Evolutionary conservation across 2,888 invertebrate species (phyloP).

Genomic region (Dermolepida albohirtum): DNA sequence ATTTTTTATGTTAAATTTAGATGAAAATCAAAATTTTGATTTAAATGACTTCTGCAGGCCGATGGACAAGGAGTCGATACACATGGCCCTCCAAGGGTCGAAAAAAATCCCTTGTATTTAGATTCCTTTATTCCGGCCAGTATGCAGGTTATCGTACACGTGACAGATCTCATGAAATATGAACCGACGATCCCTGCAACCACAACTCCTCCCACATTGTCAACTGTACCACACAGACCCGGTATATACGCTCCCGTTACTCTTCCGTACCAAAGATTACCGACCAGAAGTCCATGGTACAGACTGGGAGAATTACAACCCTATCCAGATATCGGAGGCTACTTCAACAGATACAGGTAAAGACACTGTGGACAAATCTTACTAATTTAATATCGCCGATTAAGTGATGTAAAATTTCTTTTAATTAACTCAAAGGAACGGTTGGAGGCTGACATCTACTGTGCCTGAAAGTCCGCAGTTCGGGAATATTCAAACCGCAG

Average conservation of each 20-base stretch:
- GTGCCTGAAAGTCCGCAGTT: too few species aligned
- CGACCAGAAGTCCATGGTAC: conserved; percentile 21
- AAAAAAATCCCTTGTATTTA: conserved; percentile 68
- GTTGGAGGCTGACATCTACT: conserved; percentile 4
- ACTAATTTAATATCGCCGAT: neutral
- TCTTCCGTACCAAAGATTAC: conserved; percentile 54
- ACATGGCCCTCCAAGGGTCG: conserved; percentile 57
- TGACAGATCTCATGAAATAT: conserved; percentile 73
- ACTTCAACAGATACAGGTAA: conserved; percentile 25
- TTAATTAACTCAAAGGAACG: conserved; percentile 13
- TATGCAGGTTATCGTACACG: conserved; percentile 75
- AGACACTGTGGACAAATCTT: neutral
- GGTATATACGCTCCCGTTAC: conserved; percentile 69
- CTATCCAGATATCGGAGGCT: neutral
- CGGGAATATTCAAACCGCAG: neutral
- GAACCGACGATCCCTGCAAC: conserved; percentile 61
- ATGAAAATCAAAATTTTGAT: too few species aligned
- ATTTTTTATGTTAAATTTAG: too few species aligned
- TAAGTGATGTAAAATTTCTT: neutral
- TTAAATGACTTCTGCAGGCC: conserved; percentile 9
- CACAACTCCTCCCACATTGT: conserved; percentile 57
- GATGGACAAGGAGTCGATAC: conserved; percentile 32
- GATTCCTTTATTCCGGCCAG: conserved; percentile 75
- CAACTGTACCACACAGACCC: conserved; percentile 63
- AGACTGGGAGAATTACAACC: conserved; percentile 22